A percentile compares a stretch with the other conserved stretches of the same genome.
Conservation (phyloP, 2,888 invertebrate species). For the Morpho achilles region DNA sequence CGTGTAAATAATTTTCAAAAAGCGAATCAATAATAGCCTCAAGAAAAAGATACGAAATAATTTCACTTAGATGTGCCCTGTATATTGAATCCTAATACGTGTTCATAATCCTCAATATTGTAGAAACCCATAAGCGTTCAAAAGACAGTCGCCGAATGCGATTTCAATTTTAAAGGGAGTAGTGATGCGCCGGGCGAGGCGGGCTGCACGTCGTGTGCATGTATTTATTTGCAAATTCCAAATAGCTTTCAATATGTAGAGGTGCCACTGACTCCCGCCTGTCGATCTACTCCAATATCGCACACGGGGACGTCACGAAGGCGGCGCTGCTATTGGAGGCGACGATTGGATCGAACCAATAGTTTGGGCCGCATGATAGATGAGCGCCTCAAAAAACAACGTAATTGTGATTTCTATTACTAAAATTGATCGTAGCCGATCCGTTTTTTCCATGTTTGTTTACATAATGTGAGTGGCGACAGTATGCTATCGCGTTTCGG, state of each 20-base stretch:
- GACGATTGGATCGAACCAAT: slow-evolving; percentile 60
- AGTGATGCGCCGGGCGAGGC: slow-evolving; percentile 52
- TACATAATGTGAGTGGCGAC: slow-evolving; percentile 73
- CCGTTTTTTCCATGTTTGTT: slow-evolving; percentile 66
- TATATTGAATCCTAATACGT: slow-evolving; percentile 20
- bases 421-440: slow-evolving; percentile 71
- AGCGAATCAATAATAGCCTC: too few species aligned
- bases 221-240: slow-evolving; percentile 76
- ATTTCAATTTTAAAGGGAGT: slow-evolving; percentile 69
- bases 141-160: slow-evolving; percentile 57
- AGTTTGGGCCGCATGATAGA: slow-evolving; percentile 41
- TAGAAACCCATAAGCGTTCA: slow-evolving; percentile 52
- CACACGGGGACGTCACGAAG: slow-evolving; percentile 63
- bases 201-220: slow-evolving; percentile 54
- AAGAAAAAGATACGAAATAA: background rate
- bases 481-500: slow-evolving; percentile 69
- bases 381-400: slow-evolving; percentile 70
- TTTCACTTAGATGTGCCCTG: slow-evolving; percentile 17
- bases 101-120: slow-evolving; percentile 36
- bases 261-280: slow-evolving; percentile 66
- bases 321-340: slow-evolving; percentile 65
- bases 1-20: too few species aligned
- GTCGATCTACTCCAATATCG: slow-evolving; percentile 76
- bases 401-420: slow-evolving; percentile 78
- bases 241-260: slow-evolving; percentile 77